Conservation (phyloP, 2,113 vertebrate genomes). For the Nibea albiflora region DNA sequence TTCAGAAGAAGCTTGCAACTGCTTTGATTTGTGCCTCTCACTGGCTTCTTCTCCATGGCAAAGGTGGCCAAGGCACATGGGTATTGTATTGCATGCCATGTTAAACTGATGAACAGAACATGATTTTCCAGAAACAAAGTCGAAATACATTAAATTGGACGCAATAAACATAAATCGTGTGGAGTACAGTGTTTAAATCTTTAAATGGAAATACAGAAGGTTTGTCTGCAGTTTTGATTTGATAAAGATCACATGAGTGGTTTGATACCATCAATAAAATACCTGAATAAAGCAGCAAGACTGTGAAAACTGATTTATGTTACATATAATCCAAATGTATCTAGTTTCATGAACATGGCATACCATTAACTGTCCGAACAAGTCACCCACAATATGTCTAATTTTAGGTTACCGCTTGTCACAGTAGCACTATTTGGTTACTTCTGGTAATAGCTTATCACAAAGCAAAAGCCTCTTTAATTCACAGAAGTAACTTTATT, state of each 20-base stretch:
- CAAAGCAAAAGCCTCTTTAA: constrained; percentile 7
- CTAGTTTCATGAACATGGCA: background rate
- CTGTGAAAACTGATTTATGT: no score
- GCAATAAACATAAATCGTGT: background rate
- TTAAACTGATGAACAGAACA: background rate
- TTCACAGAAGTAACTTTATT: background rate
- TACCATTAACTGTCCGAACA: background rate
- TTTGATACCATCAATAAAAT: background rate
- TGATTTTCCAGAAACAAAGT: background rate
- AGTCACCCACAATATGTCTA: background rate
- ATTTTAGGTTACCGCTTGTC: background rate
- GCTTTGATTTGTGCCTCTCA: background rate
- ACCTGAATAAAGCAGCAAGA: no score
- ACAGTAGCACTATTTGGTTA: background rate
- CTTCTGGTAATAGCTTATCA: background rate
- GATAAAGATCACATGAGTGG: background rate
- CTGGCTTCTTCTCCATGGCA: background rate
- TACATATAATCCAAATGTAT: background rate
- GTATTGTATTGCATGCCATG: background rate
- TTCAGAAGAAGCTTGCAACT: background rate
- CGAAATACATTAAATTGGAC: background rate
- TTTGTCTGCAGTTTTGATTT: background rate
- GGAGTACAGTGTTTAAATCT: background rate
- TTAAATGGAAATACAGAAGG: background rate
- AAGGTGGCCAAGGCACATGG: background rate